Conservation (phyloP, 30 jellyfish, hydroid and myxozoan genomes). For the Chrysaora quinquecirrha region DNA sequence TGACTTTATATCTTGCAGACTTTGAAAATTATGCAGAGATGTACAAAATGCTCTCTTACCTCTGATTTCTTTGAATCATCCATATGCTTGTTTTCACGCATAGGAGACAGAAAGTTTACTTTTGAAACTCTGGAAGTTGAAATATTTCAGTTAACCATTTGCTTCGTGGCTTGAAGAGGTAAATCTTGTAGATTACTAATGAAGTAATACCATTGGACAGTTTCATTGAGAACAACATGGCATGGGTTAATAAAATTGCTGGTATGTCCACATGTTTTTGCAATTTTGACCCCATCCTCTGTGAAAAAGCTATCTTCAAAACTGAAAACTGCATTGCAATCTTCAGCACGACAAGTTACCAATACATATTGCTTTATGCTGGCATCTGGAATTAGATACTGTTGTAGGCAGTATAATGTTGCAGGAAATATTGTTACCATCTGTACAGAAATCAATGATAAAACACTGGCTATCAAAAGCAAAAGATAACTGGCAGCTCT, state of each 20-base stretch:
- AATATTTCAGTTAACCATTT: not conserved
- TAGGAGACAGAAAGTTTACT: no score
- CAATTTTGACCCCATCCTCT: not conserved
- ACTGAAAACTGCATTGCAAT: not conserved
- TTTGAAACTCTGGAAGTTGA: no score
- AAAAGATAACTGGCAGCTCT: not conserved
- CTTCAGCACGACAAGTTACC: not conserved
- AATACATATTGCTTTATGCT: not conserved
- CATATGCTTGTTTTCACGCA: no score
- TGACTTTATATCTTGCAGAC: no score
- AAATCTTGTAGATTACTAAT: not conserved
- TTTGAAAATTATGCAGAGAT: no score
- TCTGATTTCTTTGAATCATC: no score
- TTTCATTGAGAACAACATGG: not conserved
- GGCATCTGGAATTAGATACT: not conserved
- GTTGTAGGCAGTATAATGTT: not conserved
- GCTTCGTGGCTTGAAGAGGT: not conserved
- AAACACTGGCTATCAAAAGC: not conserved
- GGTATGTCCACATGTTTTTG: not conserved
- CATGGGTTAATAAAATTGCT: not conserved
- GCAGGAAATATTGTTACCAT: not conserved
- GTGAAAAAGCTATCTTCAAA: not conserved
- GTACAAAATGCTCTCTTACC: no score
- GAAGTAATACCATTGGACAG: not conserved
- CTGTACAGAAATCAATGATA: not conserved